Evolutionary conservation across 2,113 vertebrate genomes (phyloP).

Genomic region (Scartelaos histophorus): DNA sequence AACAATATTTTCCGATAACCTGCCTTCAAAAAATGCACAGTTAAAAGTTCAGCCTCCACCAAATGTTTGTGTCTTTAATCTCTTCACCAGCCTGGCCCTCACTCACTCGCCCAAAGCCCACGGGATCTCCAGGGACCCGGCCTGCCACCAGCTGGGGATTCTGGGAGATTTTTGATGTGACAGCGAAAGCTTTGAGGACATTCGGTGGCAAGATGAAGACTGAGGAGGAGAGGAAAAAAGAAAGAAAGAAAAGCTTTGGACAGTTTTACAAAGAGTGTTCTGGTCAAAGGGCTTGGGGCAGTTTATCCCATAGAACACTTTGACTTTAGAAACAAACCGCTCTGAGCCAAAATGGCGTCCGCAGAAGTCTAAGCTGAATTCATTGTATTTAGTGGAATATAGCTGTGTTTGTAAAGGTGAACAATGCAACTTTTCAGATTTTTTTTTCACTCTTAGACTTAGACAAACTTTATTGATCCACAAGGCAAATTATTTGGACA

Average conservation of each 20-base stretch:
- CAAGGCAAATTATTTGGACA: too few species aligned
- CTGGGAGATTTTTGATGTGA: conserved; percentile 15
- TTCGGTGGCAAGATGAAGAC: not conserved
- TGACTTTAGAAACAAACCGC: conserved; percentile 1
- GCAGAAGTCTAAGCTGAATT: not conserved
- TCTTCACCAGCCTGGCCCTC: not conserved
- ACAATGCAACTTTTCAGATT: not conserved
- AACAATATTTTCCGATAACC: not conserved
- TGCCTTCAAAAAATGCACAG: not conserved
- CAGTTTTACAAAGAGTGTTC: conserved; percentile 16
- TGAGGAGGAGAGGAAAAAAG: not conserved
- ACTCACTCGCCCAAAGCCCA: conserved; percentile 3
- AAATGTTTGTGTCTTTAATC: conserved; percentile 10
- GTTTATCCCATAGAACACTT: conserved; percentile 22
- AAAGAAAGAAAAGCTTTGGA: not conserved
- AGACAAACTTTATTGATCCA: too few species aligned
- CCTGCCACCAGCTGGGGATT: conserved; percentile 2
- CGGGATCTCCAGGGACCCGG: not conserved
- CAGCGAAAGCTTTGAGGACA: conserved; percentile 4
- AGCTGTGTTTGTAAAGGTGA: not conserved
- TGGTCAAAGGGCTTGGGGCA: conserved; percentile 37
- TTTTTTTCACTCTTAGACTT: too few species aligned
- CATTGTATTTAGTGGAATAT: not conserved
- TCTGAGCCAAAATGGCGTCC: not conserved
- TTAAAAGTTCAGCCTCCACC: conserved; percentile 4